Evolutionary conservation across 2,113 vertebrate species (phyloP), one percentile per base, ranked within the genome.

Genomic region (Chiloscyllium plagiosum): DNA sequence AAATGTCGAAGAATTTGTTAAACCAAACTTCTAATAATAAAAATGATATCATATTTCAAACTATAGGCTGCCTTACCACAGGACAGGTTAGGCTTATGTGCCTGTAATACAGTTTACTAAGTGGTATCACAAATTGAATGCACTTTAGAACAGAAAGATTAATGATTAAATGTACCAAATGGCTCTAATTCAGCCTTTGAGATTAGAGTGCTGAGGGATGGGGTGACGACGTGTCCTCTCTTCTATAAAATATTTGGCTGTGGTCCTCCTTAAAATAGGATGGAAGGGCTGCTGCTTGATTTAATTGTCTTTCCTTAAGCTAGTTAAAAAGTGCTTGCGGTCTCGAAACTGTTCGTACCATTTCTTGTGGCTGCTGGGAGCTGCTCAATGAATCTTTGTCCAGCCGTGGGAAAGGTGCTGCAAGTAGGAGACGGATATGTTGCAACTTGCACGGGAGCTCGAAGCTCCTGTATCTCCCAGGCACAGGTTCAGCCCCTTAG

Each of bases 301-400:
- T 37, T 33, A 93, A 93, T 93, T 93, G 61, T 33, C n/a, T 93
- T 93, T 66, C 89, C 89, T 68, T 66, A 93, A 93, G 61, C 33
- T 20, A 66, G 66, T 93, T 93, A 2, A 37, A 93, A 93, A 66
- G 20, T 5, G 93, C 37, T 95, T 95, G 93, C 93, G 65, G 42
- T 50, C 68, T 47, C 68, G 93, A 70, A 94, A 69, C 68, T 95
- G 68, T 95, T 69, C 26, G 68, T 24, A 50, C 33, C 17, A 19
- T 93, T 93, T 68, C 61, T 1, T 93, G 89, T 93, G 61, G 61
- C 33, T 66, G 61, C 56, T 68, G 89, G 15, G 89, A 93, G 17
- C 61, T 3, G 61, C 33, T 93, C 33, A 93, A 66, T 93, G 93
- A 50, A 94, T 47, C 93, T 95, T 95, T 72, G 68, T 95, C 66